Conservation (phyloP, 2,888 invertebrate species). For the Amaurobius ferox region DNA sequence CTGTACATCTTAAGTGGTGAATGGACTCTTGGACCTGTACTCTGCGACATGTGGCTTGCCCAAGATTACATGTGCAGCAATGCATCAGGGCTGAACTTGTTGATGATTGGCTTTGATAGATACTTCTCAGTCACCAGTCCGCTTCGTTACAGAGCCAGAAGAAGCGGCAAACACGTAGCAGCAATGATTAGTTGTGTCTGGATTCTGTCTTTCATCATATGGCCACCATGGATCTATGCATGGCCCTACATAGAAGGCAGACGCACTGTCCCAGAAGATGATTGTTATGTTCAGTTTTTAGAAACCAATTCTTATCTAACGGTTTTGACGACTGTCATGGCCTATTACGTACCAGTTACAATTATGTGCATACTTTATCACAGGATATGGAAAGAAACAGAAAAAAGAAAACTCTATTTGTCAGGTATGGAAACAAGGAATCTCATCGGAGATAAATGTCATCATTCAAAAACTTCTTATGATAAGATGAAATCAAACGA, state of each 20-base stretch:
- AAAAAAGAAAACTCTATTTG: conserved; percentile 79
- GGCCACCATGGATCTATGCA: conserved; percentile 81
- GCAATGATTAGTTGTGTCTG: conserved; percentile 80
- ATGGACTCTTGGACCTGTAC: conserved; percentile 79
- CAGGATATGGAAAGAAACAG: conserved; percentile 79
- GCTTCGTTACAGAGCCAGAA: conserved; percentile 80
- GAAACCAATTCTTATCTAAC: conserved; percentile 79
- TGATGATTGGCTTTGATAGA: conserved; percentile 80
- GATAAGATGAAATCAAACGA: neutral
- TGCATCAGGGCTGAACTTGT: conserved; percentile 80
- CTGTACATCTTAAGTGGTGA: conserved; percentile 78
- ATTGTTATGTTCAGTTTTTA: conserved; percentile 80
- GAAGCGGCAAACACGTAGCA: conserved; percentile 80
- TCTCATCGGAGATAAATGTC: conserved; percentile 27
- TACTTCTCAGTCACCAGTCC: conserved; percentile 79
- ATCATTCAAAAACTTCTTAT: conserved; percentile 14
- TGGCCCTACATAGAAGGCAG: conserved; percentile 80
- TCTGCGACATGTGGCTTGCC: conserved; percentile 80
- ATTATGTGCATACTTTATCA: conserved; percentile 78
- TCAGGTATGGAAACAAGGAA: conserved; percentile 72
- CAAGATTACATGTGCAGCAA: conserved; percentile 81
- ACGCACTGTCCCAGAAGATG: conserved; percentile 78
- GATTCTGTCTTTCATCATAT: conserved; percentile 80
- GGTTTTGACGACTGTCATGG: conserved; percentile 79
- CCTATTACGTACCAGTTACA: conserved; percentile 80